Evolutionary conservation across 2,888 invertebrate genomes (phyloP).

Genomic region (Chymomyza fuscimana): DNA sequence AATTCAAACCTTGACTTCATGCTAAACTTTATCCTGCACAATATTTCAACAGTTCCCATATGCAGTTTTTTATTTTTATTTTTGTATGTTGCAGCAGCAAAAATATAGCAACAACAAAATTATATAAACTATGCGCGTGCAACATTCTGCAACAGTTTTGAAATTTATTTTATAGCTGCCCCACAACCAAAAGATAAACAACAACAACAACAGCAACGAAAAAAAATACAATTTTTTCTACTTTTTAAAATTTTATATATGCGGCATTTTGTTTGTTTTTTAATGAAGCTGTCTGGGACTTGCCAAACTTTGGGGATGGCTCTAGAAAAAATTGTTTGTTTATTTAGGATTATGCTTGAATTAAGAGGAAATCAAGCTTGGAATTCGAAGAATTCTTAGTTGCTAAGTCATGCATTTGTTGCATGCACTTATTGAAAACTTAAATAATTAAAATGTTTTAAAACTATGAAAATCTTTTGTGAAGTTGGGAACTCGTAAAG

Average conservation of each 20-base stretch:
- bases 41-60: constrained; percentile 48
- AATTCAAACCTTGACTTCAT: constrained; percentile 50
- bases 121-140: constrained; percentile 1
- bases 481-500: no score
- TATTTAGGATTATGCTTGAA: background rate
- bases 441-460: background rate
- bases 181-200: background rate
- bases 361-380: background rate
- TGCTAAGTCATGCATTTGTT: background rate
- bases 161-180: background rate
- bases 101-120: constrained; percentile 6
- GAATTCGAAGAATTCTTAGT: background rate
- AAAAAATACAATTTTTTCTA: background rate
- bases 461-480: no score
- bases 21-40: constrained; percentile 52
- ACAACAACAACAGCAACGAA: background rate
- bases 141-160: constrained; percentile 3
- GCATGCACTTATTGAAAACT: background rate
- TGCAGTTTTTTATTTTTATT: constrained; percentile 48
- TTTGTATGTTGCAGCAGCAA: constrained; percentile 29
- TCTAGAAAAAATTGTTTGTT: background rate
- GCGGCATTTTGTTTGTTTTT: background rate
- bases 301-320: background rate
- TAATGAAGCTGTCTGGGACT: background rate
- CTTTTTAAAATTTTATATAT: background rate